Evolutionary conservation across 2,797 vertebrate species (phyloP).

Genomic region (Microctenopoma lineatum): DNA sequence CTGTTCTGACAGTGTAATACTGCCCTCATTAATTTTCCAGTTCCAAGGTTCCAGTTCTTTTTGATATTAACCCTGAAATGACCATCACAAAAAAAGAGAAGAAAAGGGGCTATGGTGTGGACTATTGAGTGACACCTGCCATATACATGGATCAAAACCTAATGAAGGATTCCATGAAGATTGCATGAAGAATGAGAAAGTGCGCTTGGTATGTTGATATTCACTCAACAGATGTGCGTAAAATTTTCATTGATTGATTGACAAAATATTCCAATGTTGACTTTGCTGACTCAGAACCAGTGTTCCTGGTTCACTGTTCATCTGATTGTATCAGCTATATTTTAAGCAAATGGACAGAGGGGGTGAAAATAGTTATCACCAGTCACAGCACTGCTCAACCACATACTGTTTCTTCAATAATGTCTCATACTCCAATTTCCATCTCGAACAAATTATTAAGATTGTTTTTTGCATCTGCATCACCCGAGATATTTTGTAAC

Average conservation of each 20-base stretch:
- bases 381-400: constrained; percentile 13
- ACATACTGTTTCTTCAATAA: constrained; percentile 20
- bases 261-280: constrained; percentile 43
- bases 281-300: constrained; percentile 10
- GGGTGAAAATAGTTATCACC: constrained; percentile 30
- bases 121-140: too few relatives aligned
- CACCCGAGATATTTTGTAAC: constrained; percentile 26
- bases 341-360: constrained; percentile 15
- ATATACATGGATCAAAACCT: too few relatives aligned
- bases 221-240: constrained; percentile 40
- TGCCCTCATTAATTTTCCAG: constrained; percentile 34
- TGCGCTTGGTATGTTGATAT: constrained; percentile 44
- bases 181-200: constrained; percentile 47
- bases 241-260: constrained; percentile 23
- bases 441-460: constrained; percentile 26
- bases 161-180: too few relatives aligned
- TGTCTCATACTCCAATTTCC: constrained; percentile 36
- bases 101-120: too few relatives aligned
- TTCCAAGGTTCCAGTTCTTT: constrained; percentile 29
- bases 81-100: not conserved
- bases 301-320: constrained; percentile 23
- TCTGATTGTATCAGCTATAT: constrained; percentile 29
- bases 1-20: too few relatives aligned
- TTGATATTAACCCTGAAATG: constrained; percentile 20
- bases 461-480: constrained; percentile 36